A percentile compares a stretch with the other conserved stretches of the same genome.
Evolutionary conservation across 2,113 vertebrate genomes (phyloP).

Genomic region (Otolemur garnettii): DNA sequence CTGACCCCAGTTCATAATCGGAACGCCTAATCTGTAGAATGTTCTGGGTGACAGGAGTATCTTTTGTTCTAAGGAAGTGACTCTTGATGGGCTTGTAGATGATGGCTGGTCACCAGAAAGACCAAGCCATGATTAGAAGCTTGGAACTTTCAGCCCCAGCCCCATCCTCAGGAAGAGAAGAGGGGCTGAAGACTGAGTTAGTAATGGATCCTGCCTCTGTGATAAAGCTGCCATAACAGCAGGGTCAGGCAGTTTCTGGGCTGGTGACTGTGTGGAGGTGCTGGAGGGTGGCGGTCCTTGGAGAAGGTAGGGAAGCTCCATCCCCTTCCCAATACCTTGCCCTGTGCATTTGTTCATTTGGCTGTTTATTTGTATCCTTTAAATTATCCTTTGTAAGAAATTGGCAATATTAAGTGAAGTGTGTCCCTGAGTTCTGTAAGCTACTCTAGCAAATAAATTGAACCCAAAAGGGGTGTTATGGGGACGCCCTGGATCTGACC

Average conservation of each 20-base stretch:
- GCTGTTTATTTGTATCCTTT: not conserved
- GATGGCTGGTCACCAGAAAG: not conserved
- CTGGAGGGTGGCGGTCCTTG: not conserved
- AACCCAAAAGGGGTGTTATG: not conserved
- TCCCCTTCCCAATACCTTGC: fast-evolving
- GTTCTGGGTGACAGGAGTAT: not conserved
- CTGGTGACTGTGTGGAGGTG: no score
- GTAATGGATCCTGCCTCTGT: not conserved
- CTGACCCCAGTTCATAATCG: not conserved
- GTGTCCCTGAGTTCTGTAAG: not conserved
- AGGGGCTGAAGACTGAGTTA: not conserved
- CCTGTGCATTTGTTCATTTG: not conserved
- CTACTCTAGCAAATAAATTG: not conserved
- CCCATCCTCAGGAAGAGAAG: not conserved
- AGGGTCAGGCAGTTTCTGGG: not conserved
- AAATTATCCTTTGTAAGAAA: not conserved
- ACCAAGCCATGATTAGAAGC: not conserved
- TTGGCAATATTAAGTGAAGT: not conserved
- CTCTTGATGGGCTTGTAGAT: not conserved
- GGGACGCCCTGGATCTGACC: not conserved
- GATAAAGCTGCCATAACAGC: not conserved
- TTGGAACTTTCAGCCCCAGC: not conserved
- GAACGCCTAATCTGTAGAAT: not conserved
- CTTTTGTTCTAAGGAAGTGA: not conserved
- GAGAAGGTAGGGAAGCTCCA: not conserved